Base-by-base conservation (phyloP, 2,113 vertebrate species). In the Motacilla alba region DNA sequence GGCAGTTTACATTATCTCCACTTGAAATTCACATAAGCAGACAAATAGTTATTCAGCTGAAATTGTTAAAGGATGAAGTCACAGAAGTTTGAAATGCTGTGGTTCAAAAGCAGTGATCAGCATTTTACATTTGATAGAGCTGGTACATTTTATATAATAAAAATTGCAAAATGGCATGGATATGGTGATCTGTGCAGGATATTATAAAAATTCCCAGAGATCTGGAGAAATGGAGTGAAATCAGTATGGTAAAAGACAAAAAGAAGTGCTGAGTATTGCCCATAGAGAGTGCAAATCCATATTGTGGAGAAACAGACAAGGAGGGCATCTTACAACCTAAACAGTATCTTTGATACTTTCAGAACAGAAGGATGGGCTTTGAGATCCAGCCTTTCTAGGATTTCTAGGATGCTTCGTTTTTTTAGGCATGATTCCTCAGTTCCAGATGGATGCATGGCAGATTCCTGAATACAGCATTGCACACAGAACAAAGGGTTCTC, bases 31-130 rank as follows among this genome's bases (percentile, higher is more conserved):
- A 53, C 5, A 13, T 70, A 86, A 75, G 47, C 37, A 78, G 70
- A 85, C 30, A 79, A 91, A 72, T 11, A 81, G 35, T 64, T 90
- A 88, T 24, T 85, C 55, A 56, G 27, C 33, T 90, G 83, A 88
- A 84, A 47, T 66, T 84, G 39, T 59, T 78, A 35, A 46, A 88
- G 15, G 21, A 69, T 56, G 55, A 85, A 88, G 30, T 46, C 46
- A 78, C 46, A 78, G 55, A 23, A 28, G 20, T 60, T 81, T 70
- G 70, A 74, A 85, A 60, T 60, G 44, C 35, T 84, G 28, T 80
- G 26, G 19, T 81, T 78, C 86, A 88, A 85, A 88, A 91, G 55
- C 66, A 52, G 35, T 27, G 31, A 47, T 44, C 43, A 76, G 27
- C 39, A 73, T 55, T 59, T 87, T 68, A 49, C 10, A 67, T 14